phyloP scores from a whole-genome alignment of 2,888 invertebrate genomes.

The Amphipyra berbera region DNA sequence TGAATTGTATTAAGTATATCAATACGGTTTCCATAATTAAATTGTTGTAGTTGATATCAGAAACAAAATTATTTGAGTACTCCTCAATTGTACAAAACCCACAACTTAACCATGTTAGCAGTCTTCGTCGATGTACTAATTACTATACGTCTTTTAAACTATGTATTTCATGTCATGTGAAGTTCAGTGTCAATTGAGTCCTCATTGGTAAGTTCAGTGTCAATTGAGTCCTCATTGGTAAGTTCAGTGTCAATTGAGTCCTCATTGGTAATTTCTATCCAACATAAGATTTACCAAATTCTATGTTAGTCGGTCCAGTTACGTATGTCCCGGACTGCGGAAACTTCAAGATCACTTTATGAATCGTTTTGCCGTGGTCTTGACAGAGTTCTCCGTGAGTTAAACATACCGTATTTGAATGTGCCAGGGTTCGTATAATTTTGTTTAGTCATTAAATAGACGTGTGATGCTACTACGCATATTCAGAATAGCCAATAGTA shows the following conservation, averaged over 20 bases:
- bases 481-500: slow-evolving; percentile 36
- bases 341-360: slow-evolving; percentile 8
- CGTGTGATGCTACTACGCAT: slow-evolving; percentile 31
- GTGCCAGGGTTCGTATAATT: slow-evolving; percentile 41
- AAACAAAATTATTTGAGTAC: too few species aligned
- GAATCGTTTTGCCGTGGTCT: slow-evolving; percentile 16
- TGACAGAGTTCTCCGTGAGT: slow-evolving; percentile 6
- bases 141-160: neutral
- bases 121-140: too few species aligned
- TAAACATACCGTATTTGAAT: slow-evolving; percentile 26
- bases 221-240: neutral
- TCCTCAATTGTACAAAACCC: too few species aligned
- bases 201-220: slow-evolving; percentile 6
- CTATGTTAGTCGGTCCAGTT: neutral
- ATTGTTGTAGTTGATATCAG: too few species aligned
- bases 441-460: slow-evolving; percentile 44
- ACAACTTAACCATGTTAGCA: too few species aligned
- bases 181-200: slow-evolving; percentile 6
- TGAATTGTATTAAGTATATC: too few species aligned
- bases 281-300: slow-evolving; percentile 4
- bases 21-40: too few species aligned
- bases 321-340: slow-evolving; percentile 1
- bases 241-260: slow-evolving; percentile 6
- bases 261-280: neutral
- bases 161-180: slow-evolving; percentile 11